phyloP scores from a whole-genome alignment of 1,140 invertebrate genomes.

The Dysdera silvatica region DNA sequence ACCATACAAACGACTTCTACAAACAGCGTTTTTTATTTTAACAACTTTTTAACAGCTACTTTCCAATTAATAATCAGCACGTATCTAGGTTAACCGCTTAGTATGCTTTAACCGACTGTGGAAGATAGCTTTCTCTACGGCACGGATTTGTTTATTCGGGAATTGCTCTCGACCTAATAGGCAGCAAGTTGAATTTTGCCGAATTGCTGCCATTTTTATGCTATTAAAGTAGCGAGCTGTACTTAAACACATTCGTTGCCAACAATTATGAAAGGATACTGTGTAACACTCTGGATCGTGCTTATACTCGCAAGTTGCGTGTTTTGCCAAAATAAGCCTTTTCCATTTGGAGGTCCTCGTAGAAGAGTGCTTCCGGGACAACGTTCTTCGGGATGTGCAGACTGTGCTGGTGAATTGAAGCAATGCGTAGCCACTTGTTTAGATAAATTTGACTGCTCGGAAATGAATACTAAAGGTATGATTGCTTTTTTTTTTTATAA shows the following conservation, averaged over 20 bases:
- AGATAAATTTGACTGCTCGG: conserved; percentile 25
- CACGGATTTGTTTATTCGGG: conserved; percentile 9
- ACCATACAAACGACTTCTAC: conserved; percentile 1
- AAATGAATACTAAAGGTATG: conserved; percentile 27
- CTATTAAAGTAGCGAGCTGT: no score
- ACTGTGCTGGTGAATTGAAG: conserved; percentile 21
- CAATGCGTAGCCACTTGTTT: conserved; percentile 19
- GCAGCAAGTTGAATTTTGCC: neutral
- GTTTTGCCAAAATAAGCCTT: conserved; percentile 8
- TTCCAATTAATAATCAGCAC: conserved; percentile 10
- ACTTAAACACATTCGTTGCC: no score
- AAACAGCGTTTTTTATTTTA: neutral
- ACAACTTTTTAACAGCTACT: no score
- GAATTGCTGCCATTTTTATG: neutral
- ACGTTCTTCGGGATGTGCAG: conserved; percentile 20
- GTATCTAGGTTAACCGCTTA: conserved; percentile 13
- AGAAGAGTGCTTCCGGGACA: conserved; percentile 22
- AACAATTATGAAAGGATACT: neutral
- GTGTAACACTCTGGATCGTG: neutral
- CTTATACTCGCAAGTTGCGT: neutral
- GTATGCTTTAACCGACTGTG: conserved; percentile 1
- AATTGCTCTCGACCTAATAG: neutral
- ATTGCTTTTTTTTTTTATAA: neutral
- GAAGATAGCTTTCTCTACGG: conserved; percentile 21
- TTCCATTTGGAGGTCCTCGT: conserved; percentile 23